Evolutionary conservation across 2,888 invertebrate species (phyloP), one percentile per base, ranked within the genome.

Genomic region (Machimus rusticus): DNA sequence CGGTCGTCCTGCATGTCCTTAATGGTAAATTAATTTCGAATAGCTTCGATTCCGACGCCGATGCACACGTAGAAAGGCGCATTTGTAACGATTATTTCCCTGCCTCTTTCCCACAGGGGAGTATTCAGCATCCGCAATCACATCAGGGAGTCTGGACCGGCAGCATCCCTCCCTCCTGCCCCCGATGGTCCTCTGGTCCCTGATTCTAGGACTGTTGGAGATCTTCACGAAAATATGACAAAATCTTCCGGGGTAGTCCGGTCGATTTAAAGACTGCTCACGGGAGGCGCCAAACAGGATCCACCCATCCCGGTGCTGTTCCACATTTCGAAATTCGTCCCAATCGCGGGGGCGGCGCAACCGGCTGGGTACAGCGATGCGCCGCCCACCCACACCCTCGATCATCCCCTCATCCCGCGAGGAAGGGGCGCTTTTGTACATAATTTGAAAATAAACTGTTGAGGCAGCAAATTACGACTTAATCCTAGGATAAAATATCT

Each of bases 1-100:
- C 96, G 92, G 97, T 98, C 89, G 95, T 97, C 92, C 95, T 98
- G 90, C 98, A 98, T 93, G 98, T 98, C 89, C 95, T 98, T 90
- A 98, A 97, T 93, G 98, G 98, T 98, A 93, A 94, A 91, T 90
- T 88, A 57, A 87, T 87, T 87, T 39, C 16, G 19, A 87, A 82
- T 57, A 37, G 43, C 78, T 76, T n/a, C 19, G 9, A 37, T 34
- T 34, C 31, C 31, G 8, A 16, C 5, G 34, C 8, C 19, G 4
- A 2, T 76, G 34, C 37, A 37, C 31, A 37, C 16, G 19, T 76
- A 14, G 8, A 37, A 76, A 76, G 76, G 76, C 76, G 28, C 34
- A 76, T 76, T 66, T 66, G 66, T 66, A 66, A 28, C 23, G 28
- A 66, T 66, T 66, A 19, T 66, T 8, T 28, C 66, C 66, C 19